Conservation (phyloP, 2,113 vertebrate species). For the Agelaius tricolor region DNA sequence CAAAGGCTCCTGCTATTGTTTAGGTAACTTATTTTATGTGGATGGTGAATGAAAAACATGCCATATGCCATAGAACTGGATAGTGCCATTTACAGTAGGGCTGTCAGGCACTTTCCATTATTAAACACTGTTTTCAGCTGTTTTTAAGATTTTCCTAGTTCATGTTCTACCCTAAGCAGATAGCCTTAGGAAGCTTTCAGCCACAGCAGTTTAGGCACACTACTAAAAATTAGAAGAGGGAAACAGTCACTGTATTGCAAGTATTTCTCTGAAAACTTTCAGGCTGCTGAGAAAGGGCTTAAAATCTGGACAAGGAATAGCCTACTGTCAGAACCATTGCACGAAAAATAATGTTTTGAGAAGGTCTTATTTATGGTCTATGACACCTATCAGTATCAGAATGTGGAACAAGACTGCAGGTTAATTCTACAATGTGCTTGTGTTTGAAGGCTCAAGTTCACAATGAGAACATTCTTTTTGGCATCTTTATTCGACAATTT, state of each 20-base stretch:
- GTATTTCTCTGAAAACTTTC: not conserved
- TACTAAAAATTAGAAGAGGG: not conserved
- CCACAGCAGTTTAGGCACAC: not conserved
- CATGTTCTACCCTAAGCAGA: not conserved
- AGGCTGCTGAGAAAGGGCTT: not conserved
- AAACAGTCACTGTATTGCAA: not conserved
- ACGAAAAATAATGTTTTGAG: not conserved
- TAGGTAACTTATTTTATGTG: not conserved
- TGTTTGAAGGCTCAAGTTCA: not conserved
- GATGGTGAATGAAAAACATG: not conserved
- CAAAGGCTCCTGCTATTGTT: not conserved
- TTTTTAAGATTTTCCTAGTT: not conserved
- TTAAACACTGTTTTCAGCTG: not conserved
- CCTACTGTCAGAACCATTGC: not conserved
- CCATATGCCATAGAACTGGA: not conserved
- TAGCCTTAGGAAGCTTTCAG: not conserved
- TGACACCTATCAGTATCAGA: not conserved
- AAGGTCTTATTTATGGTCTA: not conserved
- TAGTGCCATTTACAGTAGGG: not conserved
- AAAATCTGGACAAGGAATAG: not conserved
- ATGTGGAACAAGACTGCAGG: not conserved
- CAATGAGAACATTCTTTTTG: not conserved
- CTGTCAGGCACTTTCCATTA: not conserved
- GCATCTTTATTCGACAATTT: not conserved
- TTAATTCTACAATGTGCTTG: not conserved